These are phyloP conservation scores for Eptatretus burgeri DNA, from an alignment of 2,113 vertebrate species.

Conservation along the genomic window DNA sequence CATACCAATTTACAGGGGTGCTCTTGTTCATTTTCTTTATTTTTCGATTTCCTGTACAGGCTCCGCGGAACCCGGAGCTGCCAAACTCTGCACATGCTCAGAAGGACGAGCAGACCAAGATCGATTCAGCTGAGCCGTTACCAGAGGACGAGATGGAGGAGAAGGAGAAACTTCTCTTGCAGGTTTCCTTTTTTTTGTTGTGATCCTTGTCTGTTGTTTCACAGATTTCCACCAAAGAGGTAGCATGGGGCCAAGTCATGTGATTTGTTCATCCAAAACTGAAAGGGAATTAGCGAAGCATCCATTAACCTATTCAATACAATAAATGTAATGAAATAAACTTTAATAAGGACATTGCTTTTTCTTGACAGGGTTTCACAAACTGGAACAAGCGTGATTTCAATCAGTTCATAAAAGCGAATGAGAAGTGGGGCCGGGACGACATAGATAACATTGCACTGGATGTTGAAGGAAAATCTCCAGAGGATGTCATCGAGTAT, in stretches of 20 bases:
- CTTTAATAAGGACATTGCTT: background rate
- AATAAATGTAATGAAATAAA: background rate
- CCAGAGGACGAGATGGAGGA: slow-evolving; percentile 38
- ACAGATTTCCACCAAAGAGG: too few species aligned
- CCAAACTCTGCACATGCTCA: slow-evolving; percentile 37
- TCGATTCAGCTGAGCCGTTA: slow-evolving; percentile 40
- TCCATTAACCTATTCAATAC: background rate
- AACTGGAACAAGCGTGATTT: slow-evolving; percentile 65
- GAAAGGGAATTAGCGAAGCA: too few species aligned
- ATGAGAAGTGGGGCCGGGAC: slow-evolving; percentile 53
- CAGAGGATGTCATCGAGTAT: slow-evolving; percentile 54
- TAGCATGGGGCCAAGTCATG: too few species aligned
- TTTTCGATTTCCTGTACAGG: slow-evolving; percentile 15
- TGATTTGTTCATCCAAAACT: too few species aligned
- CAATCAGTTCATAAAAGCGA: slow-evolving; percentile 65
- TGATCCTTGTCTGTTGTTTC: too few species aligned
- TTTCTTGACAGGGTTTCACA: slow-evolving; percentile 31
- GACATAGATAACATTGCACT: slow-evolving; percentile 53
- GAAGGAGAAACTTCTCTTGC: slow-evolving; percentile 46
- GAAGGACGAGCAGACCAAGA: slow-evolving; percentile 49
- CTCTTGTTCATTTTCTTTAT: background rate
- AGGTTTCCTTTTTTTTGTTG: slow-evolving; percentile 17
- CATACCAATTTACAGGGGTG: background rate
- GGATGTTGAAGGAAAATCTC: slow-evolving; percentile 49
- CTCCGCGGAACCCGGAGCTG: slow-evolving; percentile 36